Evolutionary conservation across 2,888 invertebrate species (phyloP), one percentile per base, ranked within the genome.

Genomic region (Zygogramma bicolorata): DNA sequence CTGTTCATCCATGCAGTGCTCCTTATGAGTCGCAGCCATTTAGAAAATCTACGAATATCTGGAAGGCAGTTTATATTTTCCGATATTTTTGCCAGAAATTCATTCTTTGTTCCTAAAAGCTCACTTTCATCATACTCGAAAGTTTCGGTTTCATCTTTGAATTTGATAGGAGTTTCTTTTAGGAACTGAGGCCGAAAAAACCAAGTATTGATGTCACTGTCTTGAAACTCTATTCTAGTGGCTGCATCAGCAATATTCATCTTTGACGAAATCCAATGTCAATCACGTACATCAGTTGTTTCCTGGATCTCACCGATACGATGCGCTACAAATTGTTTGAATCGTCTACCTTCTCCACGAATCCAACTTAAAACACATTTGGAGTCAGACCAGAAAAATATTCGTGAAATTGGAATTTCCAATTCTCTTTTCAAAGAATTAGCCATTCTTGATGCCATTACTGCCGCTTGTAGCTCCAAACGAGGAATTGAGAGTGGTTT

Each of bases 291-390:
- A 8, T 18, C 27, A n/a, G 22, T 57, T 3, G n/a, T 57, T 27
- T 57, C 57, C 10, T 25, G 22, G 25, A 57, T n/a, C 15, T 22
- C 38, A 10, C 38, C 5, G 5, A 38, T 38, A 2, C 6, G 38
- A 38, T 38, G 38, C 2, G 6, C 2, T 1, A 57, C 57, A n/a
- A 22, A 57, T 57, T 57, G 22, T 25, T 20, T 57, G 22, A 2
- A 22, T 22, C 22, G n/a, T 27, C 20, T 22, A 10, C 10, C 72
- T 22, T 81, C 79, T 4, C 77, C 76, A 22, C 68, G 40, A 5
- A 82, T 72, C 81, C 81, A 81, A 13, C 66, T 40, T 8, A n/a
- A n/a, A 82, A 80, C 81, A 4, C 76, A 78, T 67, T 71, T 80
- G 2, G 81, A 83, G 49, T 83, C 81, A 1, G 79, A 70, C 83